Evolutionary conservation across 2,113 vertebrate genomes (phyloP).

Genomic region (Agelaius phoeniceus): DNA sequence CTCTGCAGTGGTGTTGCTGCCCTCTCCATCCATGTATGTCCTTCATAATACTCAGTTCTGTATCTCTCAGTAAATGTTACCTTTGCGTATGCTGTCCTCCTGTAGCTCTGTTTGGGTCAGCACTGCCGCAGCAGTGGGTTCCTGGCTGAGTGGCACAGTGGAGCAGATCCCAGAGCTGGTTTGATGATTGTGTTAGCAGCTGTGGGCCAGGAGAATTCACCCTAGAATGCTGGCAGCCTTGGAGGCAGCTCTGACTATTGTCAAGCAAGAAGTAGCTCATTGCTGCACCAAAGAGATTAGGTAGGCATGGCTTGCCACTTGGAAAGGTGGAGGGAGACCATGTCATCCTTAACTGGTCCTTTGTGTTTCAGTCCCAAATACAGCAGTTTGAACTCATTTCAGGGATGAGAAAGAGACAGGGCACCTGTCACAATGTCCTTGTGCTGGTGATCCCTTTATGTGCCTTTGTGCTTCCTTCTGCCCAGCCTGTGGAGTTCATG

Average conservation of each 20-base stretch:
- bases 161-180: neutral
- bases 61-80: slow-evolving; percentile 81
- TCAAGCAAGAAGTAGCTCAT: neutral
- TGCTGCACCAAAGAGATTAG: neutral
- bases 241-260: neutral
- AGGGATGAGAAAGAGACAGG: neutral
- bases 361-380: neutral
- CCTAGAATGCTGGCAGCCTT: neutral
- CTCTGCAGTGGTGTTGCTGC: slow-evolving; percentile 18
- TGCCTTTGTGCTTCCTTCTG: neutral
- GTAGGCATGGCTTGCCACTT: neutral
- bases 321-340: neutral
- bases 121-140: neutral
- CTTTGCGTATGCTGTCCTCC: slow-evolving; percentile 53
- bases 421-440: neutral
- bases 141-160: neutral
- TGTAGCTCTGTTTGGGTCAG: slow-evolving; percentile 46
- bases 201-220: neutral
- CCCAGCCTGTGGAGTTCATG: neutral
- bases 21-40: slow-evolving; percentile 77
- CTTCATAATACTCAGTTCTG: slow-evolving; percentile 80
- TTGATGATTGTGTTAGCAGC: neutral
- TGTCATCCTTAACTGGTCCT: neutral
- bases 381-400: neutral
- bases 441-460: neutral